phyloP scores from a whole-genome alignment of 2,888 invertebrate genomes.

The Orthonychiurus folsomi region DNA sequence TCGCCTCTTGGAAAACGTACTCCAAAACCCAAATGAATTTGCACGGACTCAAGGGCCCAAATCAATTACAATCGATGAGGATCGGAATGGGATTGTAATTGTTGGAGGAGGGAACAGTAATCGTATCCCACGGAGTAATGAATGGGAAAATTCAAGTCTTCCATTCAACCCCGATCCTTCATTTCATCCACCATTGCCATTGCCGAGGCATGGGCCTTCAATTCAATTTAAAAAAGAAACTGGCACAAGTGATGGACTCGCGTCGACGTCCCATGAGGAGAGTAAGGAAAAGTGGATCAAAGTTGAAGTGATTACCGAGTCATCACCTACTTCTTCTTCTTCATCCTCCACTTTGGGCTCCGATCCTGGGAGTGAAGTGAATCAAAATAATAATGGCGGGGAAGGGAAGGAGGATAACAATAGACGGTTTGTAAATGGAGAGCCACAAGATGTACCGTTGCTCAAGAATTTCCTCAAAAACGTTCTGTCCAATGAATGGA shows the following conservation, averaged over 20 bases:
- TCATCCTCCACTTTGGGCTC: not conserved
- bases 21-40: not conserved
- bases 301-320: conserved; percentile 39
- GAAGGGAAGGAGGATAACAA: conserved; percentile 22
- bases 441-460: conserved; percentile 37
- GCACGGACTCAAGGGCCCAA: not conserved
- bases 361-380: too few relatives aligned
- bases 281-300: conserved; percentile 39
- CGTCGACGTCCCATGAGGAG: conserved; percentile 6
- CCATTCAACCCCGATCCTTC: not conserved
- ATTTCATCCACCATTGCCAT: not conserved
- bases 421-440: conserved; percentile 18
- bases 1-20: not conserved
- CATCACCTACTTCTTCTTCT: conserved; percentile 16
- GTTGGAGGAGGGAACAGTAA: too few relatives aligned
- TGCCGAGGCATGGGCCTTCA: too few relatives aligned
- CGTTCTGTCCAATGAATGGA: conserved; percentile 38
- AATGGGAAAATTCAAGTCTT: not conserved
- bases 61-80: not conserved
- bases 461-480: conserved; percentile 40
- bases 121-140: not conserved
- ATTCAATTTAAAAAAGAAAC: conserved; percentile 4
- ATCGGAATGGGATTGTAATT: not conserved
- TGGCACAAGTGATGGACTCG: conserved; percentile 3
- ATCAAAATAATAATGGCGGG: not conserved